phyloP scores from a whole-genome alignment of 2,888 invertebrate species.

The Hecatera dysodea region DNA sequence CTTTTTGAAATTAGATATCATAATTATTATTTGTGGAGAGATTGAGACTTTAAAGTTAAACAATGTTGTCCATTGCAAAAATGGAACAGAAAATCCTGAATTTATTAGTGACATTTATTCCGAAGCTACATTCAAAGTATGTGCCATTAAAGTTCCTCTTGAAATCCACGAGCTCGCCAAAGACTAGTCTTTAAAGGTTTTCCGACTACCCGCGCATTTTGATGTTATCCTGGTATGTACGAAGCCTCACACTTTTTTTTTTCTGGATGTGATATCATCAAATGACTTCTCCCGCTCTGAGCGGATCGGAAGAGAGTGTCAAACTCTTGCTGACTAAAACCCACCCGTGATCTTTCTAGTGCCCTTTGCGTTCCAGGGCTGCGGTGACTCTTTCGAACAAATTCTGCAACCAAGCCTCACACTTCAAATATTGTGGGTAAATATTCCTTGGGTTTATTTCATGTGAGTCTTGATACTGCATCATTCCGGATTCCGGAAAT shows the following conservation, averaged over 20 bases:
- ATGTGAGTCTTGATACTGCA: neutral
- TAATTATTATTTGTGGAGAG: neutral
- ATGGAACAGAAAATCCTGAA: neutral
- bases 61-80: neutral
- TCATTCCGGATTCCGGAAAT: too few species aligned
- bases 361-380: too few species aligned
- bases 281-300: too few species aligned
- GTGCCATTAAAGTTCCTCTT: constrained; percentile 43
- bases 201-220: constrained; percentile 20
- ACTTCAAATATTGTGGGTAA: neutral
- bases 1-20: too few species aligned
- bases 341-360: too few species aligned
- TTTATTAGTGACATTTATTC: constrained; percentile 13
- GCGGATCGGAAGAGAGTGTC: too few species aligned
- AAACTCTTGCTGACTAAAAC: too few species aligned
- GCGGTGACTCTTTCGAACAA: too few species aligned
- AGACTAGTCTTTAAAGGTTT: constrained; percentile 29
- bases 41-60: neutral
- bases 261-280: too few species aligned
- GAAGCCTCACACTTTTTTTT: neutral
- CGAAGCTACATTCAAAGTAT: constrained; percentile 8
- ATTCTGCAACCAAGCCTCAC: too few species aligned
- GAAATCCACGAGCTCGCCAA: constrained; percentile 1
- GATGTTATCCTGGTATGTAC: neutral
- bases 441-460: neutral